Conservation (phyloP, 2,113 vertebrate genomes). For the Syngnathus floridae region DNA sequence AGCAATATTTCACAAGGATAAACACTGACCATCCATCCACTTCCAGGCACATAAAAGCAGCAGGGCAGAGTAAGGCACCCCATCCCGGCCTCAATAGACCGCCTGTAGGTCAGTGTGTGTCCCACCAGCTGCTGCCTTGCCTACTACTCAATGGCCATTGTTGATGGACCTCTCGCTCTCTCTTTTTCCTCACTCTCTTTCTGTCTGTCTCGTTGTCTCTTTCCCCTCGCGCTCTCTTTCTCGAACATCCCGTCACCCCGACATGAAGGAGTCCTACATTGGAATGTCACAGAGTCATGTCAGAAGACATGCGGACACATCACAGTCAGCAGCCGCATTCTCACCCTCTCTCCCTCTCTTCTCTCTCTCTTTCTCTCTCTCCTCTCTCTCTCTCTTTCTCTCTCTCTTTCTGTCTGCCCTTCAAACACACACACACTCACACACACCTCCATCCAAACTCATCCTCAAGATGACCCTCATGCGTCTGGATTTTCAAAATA, state of each 20-base stretch:
- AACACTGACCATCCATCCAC: slow-evolving; percentile 64
- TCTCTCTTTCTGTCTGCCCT: slow-evolving; percentile 6
- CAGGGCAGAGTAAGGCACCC: slow-evolving; percentile 52
- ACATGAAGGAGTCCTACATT: slow-evolving; percentile 52
- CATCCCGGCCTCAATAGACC: slow-evolving; percentile 56
- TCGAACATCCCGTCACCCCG: slow-evolving; percentile 19
- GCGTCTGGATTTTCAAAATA: slow-evolving; percentile 9
- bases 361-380: slow-evolving; percentile 16
- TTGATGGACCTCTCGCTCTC: slow-evolving; percentile 50
- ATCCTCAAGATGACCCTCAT: slow-evolving; percentile 13
- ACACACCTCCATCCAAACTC: slow-evolving; percentile 28
- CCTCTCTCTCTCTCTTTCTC: slow-evolving; percentile 16
- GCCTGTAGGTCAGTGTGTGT: slow-evolving; percentile 61
- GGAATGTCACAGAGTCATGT: slow-evolving; percentile 71
- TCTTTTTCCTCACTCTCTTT: slow-evolving; percentile 21
- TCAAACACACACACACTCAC: slow-evolving; percentile 17
- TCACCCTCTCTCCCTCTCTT: slow-evolving; percentile 46
- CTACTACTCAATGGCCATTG: slow-evolving; percentile 63
- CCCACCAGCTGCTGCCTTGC: slow-evolving; percentile 62
- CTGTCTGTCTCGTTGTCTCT: slow-evolving; percentile 27
- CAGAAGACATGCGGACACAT: slow-evolving; percentile 63
- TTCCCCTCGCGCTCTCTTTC: slow-evolving; percentile 14
- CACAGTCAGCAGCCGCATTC: slow-evolving; percentile 63
- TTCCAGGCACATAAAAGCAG: slow-evolving; percentile 58
- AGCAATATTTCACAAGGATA: slow-evolving; percentile 49